Evolutionary conservation across 2,797 vertebrate genomes (phyloP).

Genomic region (Buceros bicornis): DNA sequence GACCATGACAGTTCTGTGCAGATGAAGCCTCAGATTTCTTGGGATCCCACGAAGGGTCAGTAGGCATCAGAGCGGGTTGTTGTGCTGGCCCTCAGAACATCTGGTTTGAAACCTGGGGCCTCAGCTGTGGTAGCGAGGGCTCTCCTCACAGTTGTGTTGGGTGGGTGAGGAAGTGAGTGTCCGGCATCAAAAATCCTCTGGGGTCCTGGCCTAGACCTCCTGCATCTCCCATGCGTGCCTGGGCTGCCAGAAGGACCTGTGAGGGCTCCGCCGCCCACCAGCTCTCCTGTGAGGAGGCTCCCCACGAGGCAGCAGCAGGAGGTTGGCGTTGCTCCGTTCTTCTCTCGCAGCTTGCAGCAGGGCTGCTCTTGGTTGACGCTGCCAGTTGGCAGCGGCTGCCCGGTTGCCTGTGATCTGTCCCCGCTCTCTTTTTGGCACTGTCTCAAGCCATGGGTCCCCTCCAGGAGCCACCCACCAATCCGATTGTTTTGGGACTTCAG

Average conservation of each 20-base stretch:
- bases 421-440: not conserved
- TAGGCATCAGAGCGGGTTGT: not conserved
- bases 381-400: not conserved
- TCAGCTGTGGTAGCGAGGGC: not conserved
- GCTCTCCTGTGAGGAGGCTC: not conserved
- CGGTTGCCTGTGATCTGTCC: not conserved
- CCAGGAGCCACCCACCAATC: not conserved
- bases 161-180: not conserved
- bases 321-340: not conserved
- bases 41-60: not conserved
- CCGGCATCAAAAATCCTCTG: not conserved
- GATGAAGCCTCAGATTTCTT: not conserved
- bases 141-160: not conserved
- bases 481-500: not conserved
- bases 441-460: not conserved
- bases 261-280: not conserved
- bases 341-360: not conserved
- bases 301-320: not conserved
- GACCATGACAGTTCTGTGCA: not conserved
- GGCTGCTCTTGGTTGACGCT: not conserved
- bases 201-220: not conserved
- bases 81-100: not conserved
- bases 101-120: not conserved
- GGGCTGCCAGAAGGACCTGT: not conserved
- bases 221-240: not conserved